Evolutionary conservation across 2,888 invertebrate species (phyloP), one percentile per base, ranked within the genome.

Genomic region (Tillus elongatus): DNA sequence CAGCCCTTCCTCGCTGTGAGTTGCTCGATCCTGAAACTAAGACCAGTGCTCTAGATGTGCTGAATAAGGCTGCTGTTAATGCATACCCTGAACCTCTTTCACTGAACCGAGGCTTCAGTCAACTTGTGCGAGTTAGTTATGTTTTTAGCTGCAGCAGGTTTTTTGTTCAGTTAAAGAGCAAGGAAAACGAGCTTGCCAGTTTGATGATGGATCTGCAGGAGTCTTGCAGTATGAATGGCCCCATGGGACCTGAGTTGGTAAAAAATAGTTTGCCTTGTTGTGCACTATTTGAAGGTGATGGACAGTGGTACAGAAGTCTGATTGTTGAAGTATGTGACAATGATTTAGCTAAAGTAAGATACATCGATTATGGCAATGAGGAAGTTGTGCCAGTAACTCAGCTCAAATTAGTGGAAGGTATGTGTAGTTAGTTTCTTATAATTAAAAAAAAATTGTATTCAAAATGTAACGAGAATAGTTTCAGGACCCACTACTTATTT

Each of bases 321-420:
- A 75, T 95, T 4, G 70, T 78, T 3, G 70, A 71, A 11, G 32
- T 50, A 3, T 27, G 38, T 6, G 32, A 47, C 2, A 44, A 49
- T 10, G 44, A 32, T 2, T 69, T 69, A 11, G 44, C 16, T 9
- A 60, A 75, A 37, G 83, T 97, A 1, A 71, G 80, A 2, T 97
- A 91, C 66, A 82, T 97, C 10, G 97, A 98, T 68, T 98, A 87
- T 67, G 97, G 97, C 3, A 96, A 96, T 65, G 82, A 87, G 54
- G 92, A 91, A 58, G 73, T 73, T n/a, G 76, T 90, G 1, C 62
- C 71, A 4, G 59, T 70, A 1, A 66, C 70, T 8, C 65, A 75
- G 24, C 61, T 87, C 15, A 75, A 79, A 41, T 67, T 70, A 13
- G 80, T 87, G 13, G 73, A 76, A 3, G 70, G n/a, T n/a, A n/a